Evolutionary conservation across 1,140 invertebrate genomes (phyloP).

Genomic region (Harlomillsia oculata): DNA sequence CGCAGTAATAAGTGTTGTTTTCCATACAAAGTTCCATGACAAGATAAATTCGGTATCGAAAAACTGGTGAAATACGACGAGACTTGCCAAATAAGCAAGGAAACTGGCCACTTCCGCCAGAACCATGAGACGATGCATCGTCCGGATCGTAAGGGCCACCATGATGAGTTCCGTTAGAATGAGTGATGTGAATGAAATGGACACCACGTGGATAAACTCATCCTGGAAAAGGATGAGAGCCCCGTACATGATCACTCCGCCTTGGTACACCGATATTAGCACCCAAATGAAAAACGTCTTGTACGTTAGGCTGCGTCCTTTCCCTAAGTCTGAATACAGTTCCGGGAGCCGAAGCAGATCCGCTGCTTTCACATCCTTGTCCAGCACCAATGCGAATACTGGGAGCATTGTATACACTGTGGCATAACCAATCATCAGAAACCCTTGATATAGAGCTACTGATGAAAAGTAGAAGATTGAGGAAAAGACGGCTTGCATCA

Average conservation of each 20-base stretch:
- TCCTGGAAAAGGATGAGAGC: conserved; percentile 94
- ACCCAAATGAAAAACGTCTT: conserved; percentile 99
- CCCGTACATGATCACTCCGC: conserved; percentile 98
- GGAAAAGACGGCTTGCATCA: conserved; percentile 98
- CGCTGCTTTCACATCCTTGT: conserved; percentile 88
- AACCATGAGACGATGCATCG: conserved; percentile 85
- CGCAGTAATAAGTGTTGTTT: conserved; percentile 85
- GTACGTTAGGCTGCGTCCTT: conserved; percentile 81
- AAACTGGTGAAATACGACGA: conserved; percentile 79
- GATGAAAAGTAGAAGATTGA: conserved; percentile 98
- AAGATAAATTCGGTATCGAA: conserved; percentile 92
- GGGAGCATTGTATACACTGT: conserved; percentile 99
- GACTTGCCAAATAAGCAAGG: conserved; percentile 72
- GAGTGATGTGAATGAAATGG: conserved; percentile 95
- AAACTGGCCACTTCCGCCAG: conserved; percentile 87
- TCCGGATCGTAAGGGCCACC: conserved; percentile 90
- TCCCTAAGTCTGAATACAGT: conserved; percentile 92
- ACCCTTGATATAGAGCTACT: conserved; percentile 93
- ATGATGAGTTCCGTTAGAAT: conserved; percentile 97
- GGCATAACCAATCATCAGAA: conserved; percentile 97
- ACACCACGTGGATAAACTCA: conserved; percentile 97
- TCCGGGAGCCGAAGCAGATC: conserved; percentile 93
- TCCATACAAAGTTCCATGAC: conserved; percentile 90
- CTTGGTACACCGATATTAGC: conserved; percentile 96
- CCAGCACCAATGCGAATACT: conserved; percentile 82